Evolutionary conservation across 2,113 vertebrate genomes (phyloP).

Genomic region (Herpailurus yagouaroundi): DNA sequence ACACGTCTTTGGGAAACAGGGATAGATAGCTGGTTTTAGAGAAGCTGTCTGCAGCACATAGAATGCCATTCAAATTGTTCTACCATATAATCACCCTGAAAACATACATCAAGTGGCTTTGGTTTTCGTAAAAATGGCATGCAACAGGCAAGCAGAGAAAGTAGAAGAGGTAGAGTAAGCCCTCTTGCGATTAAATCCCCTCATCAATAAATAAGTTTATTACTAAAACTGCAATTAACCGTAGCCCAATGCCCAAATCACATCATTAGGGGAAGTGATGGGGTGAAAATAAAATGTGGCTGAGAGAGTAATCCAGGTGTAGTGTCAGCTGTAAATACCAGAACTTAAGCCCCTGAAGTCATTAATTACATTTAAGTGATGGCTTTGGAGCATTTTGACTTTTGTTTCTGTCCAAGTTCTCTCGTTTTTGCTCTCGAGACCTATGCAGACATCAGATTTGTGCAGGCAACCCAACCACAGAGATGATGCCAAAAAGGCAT

Average conservation of each 20-base stretch:
- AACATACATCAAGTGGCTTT: neutral
- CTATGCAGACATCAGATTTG: slow-evolving; percentile 43
- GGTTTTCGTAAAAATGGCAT: neutral
- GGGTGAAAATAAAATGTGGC: slow-evolving; percentile 16
- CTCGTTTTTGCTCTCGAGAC: slow-evolving; percentile 66
- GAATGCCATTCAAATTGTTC: neutral
- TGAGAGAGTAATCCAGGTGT: slow-evolving; percentile 55
- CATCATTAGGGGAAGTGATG: neutral
- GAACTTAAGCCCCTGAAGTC: slow-evolving; percentile 61
- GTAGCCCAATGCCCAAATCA: slow-evolving; percentile 41
- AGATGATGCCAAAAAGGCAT: slow-evolving; percentile 43
- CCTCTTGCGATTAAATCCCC: neutral
- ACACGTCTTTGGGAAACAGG: neutral
- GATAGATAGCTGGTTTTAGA: neutral
- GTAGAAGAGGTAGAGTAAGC: neutral
- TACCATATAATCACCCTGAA: neutral
- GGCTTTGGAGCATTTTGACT: slow-evolving; percentile 46
- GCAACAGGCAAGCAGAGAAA: neutral
- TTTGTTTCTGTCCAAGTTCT: slow-evolving; percentile 27
- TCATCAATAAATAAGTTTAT: neutral
- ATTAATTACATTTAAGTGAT: slow-evolving; percentile 68
- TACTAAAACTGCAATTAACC: slow-evolving; percentile 58
- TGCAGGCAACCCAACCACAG: slow-evolving; percentile 40
- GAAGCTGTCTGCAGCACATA: neutral
- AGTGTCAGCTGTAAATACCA: slow-evolving; percentile 56